These are phyloP conservation scores for Cheilosia variabilis DNA, from an alignment of 2,888 invertebrate species.

Conservation along the genomic window DNA sequence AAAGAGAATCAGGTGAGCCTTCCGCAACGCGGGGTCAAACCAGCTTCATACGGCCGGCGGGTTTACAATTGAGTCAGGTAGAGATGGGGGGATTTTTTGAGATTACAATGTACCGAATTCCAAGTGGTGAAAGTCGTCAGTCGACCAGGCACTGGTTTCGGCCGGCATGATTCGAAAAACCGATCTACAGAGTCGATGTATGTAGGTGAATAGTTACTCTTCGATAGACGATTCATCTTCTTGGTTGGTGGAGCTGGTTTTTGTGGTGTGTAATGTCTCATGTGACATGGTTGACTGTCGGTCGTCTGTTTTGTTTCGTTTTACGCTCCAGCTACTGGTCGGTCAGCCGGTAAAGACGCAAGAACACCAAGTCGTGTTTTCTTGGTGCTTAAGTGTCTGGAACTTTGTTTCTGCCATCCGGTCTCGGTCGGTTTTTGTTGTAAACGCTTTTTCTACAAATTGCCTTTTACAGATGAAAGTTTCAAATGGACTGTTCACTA, in stretches of 20 bases:
- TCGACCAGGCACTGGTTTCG: constrained; percentile 4
- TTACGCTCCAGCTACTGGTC: constrained; percentile 62
- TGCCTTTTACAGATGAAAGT: constrained; percentile 47
- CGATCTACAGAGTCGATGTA: constrained; percentile 21
- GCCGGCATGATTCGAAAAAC: constrained; percentile 12
- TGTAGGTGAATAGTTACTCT: constrained; percentile 27
- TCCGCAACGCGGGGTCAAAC: constrained; percentile 47
- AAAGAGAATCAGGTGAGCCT: constrained; percentile 48
- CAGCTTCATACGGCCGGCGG: background rate
- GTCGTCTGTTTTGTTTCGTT: constrained; percentile 31
- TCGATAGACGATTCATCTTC: constrained; percentile 34
- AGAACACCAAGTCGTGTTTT: constrained; percentile 16
- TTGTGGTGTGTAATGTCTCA: constrained; percentile 28
- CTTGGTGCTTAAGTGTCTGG: constrained; percentile 58
- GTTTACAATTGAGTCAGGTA: constrained; percentile 48
- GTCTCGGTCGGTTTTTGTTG: constrained; percentile 20
- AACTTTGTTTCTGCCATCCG: constrained; percentile 13
- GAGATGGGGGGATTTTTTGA: constrained; percentile 18
- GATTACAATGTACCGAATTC: constrained; percentile 40
- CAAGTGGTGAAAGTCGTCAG: constrained; percentile 62
- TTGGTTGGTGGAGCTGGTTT: background rate
- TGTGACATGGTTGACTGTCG: constrained; percentile 46
- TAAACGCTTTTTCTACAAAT: constrained; percentile 27
- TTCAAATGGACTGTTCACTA: too few relatives aligned
- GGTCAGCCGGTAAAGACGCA: constrained; percentile 44